Evolutionary conservation across 2,113 vertebrate genomes (phyloP), one percentile per base, ranked within the genome.

Genomic region (Cochlearius cochlearius): DNA sequence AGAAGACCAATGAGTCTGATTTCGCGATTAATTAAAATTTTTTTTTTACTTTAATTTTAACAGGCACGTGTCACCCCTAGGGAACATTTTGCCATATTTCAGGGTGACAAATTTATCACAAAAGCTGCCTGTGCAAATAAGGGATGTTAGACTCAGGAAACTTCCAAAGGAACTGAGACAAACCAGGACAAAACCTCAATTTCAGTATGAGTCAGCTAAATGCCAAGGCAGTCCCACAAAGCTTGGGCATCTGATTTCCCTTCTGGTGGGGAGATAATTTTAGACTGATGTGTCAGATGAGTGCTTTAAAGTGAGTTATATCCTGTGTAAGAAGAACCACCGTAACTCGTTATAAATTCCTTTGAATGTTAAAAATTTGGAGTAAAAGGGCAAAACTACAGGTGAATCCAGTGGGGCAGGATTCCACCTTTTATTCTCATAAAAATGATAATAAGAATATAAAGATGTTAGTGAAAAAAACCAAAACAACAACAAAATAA

Each of bases 161-260:
- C 52, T 87, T 92, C n/a, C 63, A 59, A 52, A 75, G 38, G 38
- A 26, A 73, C n/a, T 52, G 29, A 92, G 60, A 80, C 34, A 96
- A 95, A 94, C 17, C 36, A 85, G 86, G 71, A 85, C 58, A 89
- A 94, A 92, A 59, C 10, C 49, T 66, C 69, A 50, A 0, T 55
- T 92, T 91, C 87, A 85, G 26, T 38, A 76, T 90, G 89, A 97
- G 60, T 96, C 91, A 95, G 89, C 62, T 87, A 91, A 94, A 96
- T 77, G 53, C 62, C 84, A 91, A 87, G 71, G 47, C 66, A 87
- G 49, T 55, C 25, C 53, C 53, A 79, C 58, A 90, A 90, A 89
- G 15, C 55, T 32, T 79, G 50, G 53, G 50, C 84, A 94, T 86
- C 55, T 95, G 66, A 96, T 95, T 92, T 84, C 39, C 84, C 84